Evolutionary conservation across 2,113 vertebrate species (phyloP), one percentile per base, ranked within the genome.

Genomic region (Trematomus loennbergii): DNA sequence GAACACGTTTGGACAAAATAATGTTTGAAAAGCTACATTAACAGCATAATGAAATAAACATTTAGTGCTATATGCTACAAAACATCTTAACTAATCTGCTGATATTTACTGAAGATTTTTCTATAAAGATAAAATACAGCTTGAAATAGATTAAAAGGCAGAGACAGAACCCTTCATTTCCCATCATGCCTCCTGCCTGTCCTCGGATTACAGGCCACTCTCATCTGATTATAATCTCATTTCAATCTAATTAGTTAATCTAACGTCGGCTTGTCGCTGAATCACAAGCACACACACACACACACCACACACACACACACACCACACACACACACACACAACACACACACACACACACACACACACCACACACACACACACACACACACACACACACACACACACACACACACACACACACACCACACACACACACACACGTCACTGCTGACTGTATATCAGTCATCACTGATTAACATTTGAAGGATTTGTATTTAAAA

Each of bases 141-240:
- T 25, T 43, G 29, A 70, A 2, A 12, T 5, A 7, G 55, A 9
- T 29, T 12, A 29, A 58, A 29, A 29, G 7, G 7, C 17, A 12
- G 10, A 57, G 5, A 20, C 17, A 68, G 1, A 9, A 2, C 40
- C 50, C 8, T 18, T 58, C 49, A 25, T 80, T 40, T 67, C 73
- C 78, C 77, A 55, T 48, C 67, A 79, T 58, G 60, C 66, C 54
- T 63, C 16, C 25, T 49, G 59, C 25, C 82, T 57, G 61, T 71
- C 76, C 48, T 70, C 40, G 0, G 54, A 16, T 83, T 80, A 83
- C 63, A 70, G 52, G 20, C 49, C 3, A 0, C 29, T 64, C 54
- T 84, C 78, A 87, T 84, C 81, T 78, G 68, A 81, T 81, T 81
- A 87, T n/a, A 70, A 74, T 13, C 72, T 74, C 63, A 81, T 81